phyloP scores from a whole-genome alignment of 2,797 vertebrate genomes.

The Remorina albescens region DNA sequence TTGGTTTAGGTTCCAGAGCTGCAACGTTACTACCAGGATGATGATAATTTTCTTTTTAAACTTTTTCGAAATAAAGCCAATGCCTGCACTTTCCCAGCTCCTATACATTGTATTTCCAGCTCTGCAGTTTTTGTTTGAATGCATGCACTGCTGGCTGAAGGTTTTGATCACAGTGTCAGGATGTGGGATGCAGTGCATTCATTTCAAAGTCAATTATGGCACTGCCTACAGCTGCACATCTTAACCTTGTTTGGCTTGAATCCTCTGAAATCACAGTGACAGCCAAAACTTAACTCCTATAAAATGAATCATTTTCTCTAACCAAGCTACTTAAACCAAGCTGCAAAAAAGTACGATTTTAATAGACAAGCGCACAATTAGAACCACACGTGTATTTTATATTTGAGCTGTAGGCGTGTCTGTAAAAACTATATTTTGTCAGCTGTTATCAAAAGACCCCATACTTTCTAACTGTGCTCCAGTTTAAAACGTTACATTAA shows the following conservation, averaged over 20 bases:
- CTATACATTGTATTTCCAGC: conserved; percentile 4
- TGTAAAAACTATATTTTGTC: background rate
- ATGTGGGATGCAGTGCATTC: conserved; percentile 47
- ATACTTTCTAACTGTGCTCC: background rate
- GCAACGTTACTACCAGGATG: conserved; percentile 7
- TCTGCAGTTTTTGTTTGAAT: conserved; percentile 23
- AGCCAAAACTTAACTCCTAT: conserved; percentile 24
- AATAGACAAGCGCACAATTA: conserved; percentile 28
- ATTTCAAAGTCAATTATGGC: conserved; percentile 62
- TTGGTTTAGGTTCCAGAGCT: conserved; percentile 21
- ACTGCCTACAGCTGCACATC: conserved; percentile 43
- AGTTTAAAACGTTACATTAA: conserved; percentile 22
- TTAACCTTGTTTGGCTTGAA: conserved; percentile 37
- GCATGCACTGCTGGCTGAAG: conserved; percentile 30
- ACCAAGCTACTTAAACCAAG: conserved; percentile 3
- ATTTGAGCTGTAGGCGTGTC: background rate
- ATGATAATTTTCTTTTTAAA: conserved; percentile 26
- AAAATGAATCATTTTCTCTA: conserved; percentile 22
- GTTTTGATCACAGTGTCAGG: conserved; percentile 34
- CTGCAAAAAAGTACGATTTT: background rate
- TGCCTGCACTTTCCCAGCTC: conserved; percentile 17
- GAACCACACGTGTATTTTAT: conserved; percentile 4
- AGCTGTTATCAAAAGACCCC: conserved; percentile 7
- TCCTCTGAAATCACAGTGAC: conserved; percentile 40
- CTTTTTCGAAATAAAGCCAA: conserved; percentile 3